Evolutionary conservation across 2,888 invertebrate genomes (phyloP).

Genomic region (Tetragonisca angustula): DNA sequence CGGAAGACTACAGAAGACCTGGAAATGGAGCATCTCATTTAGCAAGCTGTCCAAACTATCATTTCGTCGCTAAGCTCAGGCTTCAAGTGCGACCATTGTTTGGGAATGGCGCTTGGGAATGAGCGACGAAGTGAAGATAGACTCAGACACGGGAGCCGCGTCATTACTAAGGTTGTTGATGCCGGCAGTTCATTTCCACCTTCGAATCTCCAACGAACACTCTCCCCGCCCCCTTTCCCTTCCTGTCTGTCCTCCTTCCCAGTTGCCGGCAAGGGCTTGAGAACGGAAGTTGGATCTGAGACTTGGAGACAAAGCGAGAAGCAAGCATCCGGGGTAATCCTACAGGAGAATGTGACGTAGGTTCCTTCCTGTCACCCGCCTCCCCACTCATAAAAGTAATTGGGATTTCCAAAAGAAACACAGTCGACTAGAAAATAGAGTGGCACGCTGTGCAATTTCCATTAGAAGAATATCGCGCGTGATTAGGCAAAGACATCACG

Average conservation of each 20-base stretch:
- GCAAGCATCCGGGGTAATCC: conserved; percentile 80
- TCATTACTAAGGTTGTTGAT: conserved; percentile 80
- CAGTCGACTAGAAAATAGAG: conserved; percentile 36
- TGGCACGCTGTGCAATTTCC: background rate
- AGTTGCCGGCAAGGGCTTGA: conserved; percentile 64
- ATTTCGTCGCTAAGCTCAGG: conserved; percentile 74
- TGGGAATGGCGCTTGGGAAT: conserved; percentile 76
- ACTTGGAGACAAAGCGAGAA: conserved; percentile 80
- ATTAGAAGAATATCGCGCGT: background rate
- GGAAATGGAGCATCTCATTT: conserved; percentile 76
- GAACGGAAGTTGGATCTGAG: conserved; percentile 76
- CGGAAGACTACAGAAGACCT: conserved; percentile 64
- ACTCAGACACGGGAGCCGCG: conserved; percentile 73
- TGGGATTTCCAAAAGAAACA: conserved; percentile 75
- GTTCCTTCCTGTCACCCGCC: conserved; percentile 75
- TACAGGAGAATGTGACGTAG: conserved; percentile 78
- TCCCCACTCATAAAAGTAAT: conserved; percentile 77
- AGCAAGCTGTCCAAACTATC: conserved; percentile 79
- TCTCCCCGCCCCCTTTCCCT: conserved; percentile 47
- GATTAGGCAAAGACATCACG: too few relatives aligned
- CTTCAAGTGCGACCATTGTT: conserved; percentile 79
- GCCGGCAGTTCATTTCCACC: conserved; percentile 80
- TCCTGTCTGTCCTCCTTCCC: conserved; percentile 63
- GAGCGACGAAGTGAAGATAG: conserved; percentile 76
- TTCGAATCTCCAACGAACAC: conserved; percentile 77